These are phyloP conservation scores for Cryptus armator DNA, from an alignment of 2,888 invertebrate genomes.

Conservation along the genomic window DNA sequence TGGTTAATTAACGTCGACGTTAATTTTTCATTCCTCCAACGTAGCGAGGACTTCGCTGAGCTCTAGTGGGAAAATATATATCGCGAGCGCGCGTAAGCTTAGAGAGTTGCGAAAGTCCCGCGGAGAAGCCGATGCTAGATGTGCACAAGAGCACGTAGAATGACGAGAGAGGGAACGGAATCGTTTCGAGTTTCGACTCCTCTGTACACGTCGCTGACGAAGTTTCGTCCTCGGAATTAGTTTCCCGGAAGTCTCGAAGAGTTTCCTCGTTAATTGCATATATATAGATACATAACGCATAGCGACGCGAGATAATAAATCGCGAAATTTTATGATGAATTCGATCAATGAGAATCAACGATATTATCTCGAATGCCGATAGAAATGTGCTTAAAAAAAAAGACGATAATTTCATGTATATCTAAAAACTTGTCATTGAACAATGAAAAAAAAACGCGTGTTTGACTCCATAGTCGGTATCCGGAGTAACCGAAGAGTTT, in stretches of 20 bases:
- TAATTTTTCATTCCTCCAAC: conserved; percentile 71
- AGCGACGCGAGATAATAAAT: neutral
- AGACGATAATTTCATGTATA: conserved; percentile 25
- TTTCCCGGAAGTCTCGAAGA: neutral
- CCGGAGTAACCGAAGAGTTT: too few species aligned
- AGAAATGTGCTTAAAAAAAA: neutral
- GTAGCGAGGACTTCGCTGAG: conserved; percentile 12
- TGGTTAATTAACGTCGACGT: conserved; percentile 80
- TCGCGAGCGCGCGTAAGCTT: conserved; percentile 40
- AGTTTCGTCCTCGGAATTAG: neutral
- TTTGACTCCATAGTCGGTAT: too few species aligned
- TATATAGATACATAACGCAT: neutral
- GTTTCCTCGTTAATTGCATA: conserved; percentile 9
- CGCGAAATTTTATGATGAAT: conserved; percentile 2
- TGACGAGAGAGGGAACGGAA: neutral
- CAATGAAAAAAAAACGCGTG: too few species aligned
- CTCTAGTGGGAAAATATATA: conserved; percentile 25
- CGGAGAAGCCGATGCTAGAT: neutral
- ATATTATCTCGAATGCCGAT: conserved; percentile 6
- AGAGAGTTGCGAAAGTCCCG: conserved; percentile 59
- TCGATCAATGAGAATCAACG: conserved; percentile 2
- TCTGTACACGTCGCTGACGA: neutral
- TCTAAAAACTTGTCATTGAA: too few species aligned
- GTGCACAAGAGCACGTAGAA: neutral
- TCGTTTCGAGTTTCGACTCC: neutral